phyloP scores from a whole-genome alignment of 2,888 invertebrate species.

The Nezara viridula region DNA sequence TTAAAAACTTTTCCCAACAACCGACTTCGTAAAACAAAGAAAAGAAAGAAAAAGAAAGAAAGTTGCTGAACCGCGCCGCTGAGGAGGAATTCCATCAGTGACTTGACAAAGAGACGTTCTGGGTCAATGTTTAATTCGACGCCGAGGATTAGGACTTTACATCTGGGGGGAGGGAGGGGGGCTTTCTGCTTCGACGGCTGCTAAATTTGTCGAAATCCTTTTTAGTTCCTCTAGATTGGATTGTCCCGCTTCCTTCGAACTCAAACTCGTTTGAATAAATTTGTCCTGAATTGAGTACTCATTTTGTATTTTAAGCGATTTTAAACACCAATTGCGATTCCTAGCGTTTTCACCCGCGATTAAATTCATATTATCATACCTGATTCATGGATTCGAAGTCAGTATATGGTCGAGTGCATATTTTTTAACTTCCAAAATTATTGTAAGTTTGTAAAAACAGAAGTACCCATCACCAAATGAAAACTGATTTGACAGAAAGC shows the following conservation, averaged over 20 bases:
- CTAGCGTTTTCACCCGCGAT: too few relatives aligned
- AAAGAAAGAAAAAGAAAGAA: neutral
- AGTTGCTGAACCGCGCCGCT: neutral
- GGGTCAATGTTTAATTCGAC: slow-evolving; percentile 36
- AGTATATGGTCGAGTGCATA: too few relatives aligned
- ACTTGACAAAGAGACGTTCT: slow-evolving; percentile 33
- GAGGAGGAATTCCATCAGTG: slow-evolving; percentile 20
- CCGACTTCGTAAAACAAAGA: slow-evolving; percentile 27
- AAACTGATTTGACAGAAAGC: too few relatives aligned
- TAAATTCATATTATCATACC: too few relatives aligned
- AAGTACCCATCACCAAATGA: too few relatives aligned
- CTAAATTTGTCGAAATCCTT: neutral
- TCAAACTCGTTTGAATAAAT: neutral
- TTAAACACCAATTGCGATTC: neutral
- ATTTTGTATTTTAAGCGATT: neutral
- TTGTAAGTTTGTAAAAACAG: too few relatives aligned
- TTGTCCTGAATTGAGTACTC: neutral
- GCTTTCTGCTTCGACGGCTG: neutral
- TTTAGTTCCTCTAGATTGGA: slow-evolving; percentile 12
- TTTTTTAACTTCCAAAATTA: too few relatives aligned
- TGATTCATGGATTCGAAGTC: too few relatives aligned
- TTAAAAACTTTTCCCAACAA: neutral
- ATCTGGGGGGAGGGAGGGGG: neutral
- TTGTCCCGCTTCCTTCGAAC: neutral
- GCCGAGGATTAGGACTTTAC: neutral